Conservation (phyloP, 2,797 vertebrate species). For the Coendou prehensilis region DNA sequence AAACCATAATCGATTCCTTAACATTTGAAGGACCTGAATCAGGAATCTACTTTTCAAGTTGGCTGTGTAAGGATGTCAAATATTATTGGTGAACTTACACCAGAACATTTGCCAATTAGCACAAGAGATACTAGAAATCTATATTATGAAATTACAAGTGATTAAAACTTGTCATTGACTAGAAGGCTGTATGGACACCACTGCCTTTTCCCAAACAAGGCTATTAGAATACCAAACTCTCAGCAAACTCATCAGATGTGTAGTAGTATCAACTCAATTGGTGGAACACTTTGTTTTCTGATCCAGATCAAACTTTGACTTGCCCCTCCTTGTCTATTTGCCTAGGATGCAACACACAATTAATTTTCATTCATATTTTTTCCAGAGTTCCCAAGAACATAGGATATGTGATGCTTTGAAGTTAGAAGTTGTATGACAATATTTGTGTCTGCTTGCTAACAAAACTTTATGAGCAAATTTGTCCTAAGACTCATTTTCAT, state of each 20-base stretch:
- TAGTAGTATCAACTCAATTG: neutral
- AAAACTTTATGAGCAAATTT: neutral
- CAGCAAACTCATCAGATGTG: neutral
- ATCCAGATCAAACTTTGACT: neutral
- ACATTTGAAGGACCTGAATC: neutral
- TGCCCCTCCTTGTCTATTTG: neutral
- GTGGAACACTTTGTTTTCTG: neutral
- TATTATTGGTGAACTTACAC: neutral
- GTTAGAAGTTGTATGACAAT: neutral
- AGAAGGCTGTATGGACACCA: neutral
- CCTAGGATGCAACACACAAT: neutral
- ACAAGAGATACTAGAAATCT: neutral
- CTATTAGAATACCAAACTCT: neutral
- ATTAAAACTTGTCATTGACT: neutral
- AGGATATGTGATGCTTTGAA: neutral
- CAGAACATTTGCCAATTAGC: neutral
- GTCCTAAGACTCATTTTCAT: neutral
- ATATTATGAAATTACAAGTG: neutral
- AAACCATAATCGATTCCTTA: neutral
- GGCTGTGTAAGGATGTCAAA: neutral
- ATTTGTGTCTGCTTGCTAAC: conserved; percentile 2
- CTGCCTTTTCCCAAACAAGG: neutral
- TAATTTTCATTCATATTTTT: neutral
- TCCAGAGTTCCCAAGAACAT: neutral
- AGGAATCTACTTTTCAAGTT: neutral